phyloP scores from a whole-genome alignment of 2,113 vertebrate species.

The Pao palembangensis region DNA sequence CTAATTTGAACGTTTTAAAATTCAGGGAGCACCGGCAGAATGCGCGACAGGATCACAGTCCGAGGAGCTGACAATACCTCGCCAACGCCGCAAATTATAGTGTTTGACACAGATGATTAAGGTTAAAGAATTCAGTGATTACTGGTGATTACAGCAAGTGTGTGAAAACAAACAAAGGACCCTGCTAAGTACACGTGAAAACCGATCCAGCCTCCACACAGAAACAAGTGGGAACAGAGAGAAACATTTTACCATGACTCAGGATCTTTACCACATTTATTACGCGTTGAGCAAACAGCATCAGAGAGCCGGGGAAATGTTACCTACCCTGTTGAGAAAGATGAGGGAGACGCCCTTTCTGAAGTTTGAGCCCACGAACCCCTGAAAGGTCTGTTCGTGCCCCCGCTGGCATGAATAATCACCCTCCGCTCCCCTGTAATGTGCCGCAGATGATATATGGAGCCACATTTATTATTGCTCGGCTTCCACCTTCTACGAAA shows the following conservation, averaged over 20 bases:
- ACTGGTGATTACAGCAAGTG: constrained; percentile 28
- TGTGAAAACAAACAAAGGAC: constrained; percentile 48
- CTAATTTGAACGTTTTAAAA: constrained; percentile 45
- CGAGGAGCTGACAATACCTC: constrained; percentile 28
- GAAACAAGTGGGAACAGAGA: constrained; percentile 24
- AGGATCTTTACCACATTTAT: constrained; percentile 6
- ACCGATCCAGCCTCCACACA: constrained; percentile 34
- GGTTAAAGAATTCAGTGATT: constrained; percentile 52
- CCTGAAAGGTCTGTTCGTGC: constrained; percentile 71
- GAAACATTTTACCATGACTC: constrained; percentile 8
- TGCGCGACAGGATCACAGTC: constrained; percentile 8
- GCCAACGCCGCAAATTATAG: constrained; percentile 38
- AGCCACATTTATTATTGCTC: constrained; percentile 75
- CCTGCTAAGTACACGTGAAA: constrained; percentile 31
- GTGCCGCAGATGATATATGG: constrained; percentile 73
- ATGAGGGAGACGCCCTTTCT: constrained; percentile 71
- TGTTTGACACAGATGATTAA: constrained; percentile 53
- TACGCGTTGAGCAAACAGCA: constrained; percentile 16
- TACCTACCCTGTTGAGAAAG: constrained; percentile 49
- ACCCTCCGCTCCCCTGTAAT: constrained; percentile 69
- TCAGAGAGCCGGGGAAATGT: constrained; percentile 20
- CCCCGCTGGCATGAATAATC: constrained; percentile 75
- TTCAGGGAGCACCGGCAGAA: constrained; percentile 36
- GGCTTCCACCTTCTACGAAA: constrained; percentile 71
- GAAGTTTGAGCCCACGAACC: constrained; percentile 71